A percentile compares a stretch with the other conserved stretches of the same genome.
Evolutionary conservation across 2,888 invertebrate species (phyloP).

Genomic region (Euplagia quadripunctaria): DNA sequence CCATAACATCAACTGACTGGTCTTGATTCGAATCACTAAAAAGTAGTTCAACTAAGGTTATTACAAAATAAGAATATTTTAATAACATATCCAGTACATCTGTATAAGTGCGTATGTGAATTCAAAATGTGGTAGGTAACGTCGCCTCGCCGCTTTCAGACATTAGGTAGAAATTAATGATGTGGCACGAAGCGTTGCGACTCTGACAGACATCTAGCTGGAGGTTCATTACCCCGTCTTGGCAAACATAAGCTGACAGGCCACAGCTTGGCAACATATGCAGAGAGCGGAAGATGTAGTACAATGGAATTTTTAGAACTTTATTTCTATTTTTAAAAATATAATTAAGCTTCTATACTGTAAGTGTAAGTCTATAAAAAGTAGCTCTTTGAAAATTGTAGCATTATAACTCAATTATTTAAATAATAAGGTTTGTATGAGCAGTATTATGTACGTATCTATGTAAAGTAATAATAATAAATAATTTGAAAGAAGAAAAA

Average conservation of each 20-base stretch:
- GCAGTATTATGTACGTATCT: too few relatives aligned
- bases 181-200: slow-evolving; percentile 69
- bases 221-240: slow-evolving; percentile 71
- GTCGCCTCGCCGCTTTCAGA: slow-evolving; percentile 68
- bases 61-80: background rate
- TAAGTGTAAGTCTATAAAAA: background rate
- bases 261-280: slow-evolving; percentile 12
- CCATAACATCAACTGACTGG: too few relatives aligned
- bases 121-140: slow-evolving; percentile 71
- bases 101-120: slow-evolving; percentile 55
- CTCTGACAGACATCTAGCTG: slow-evolving; percentile 70
- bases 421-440: too few relatives aligned
- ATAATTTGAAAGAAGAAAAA: too few relatives aligned
- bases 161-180: slow-evolving; percentile 83
- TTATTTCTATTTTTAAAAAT: background rate
- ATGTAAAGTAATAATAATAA: too few relatives aligned
- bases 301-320: background rate
- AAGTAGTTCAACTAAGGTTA: background rate
- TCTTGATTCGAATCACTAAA: too few relatives aligned
- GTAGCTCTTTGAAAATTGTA: too few relatives aligned
- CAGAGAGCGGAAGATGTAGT: slow-evolving; percentile 7
- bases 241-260: slow-evolving; percentile 45
- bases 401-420: too few relatives aligned
- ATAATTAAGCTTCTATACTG: background rate
- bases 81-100: slow-evolving; percentile 33